These are phyloP conservation scores for Clarias laeviceps DNA, from an alignment of 2,797 vertebrate genomes.

Conservation along the genomic window DNA sequence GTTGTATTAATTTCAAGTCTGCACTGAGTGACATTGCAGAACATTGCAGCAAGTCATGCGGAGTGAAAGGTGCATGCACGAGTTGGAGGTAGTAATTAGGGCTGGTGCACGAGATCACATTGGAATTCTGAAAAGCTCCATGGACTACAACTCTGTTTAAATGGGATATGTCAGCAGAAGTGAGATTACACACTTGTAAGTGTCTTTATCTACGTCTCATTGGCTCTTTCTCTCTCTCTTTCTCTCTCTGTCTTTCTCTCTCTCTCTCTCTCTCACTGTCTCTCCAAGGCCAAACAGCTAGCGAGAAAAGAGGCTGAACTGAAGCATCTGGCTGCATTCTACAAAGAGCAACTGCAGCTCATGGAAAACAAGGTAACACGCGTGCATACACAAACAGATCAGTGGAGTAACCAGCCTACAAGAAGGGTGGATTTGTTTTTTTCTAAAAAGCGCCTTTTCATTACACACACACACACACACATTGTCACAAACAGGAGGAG, in stretches of 20 bases:
- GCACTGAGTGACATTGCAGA: slow-evolving; percentile 35
- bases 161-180: slow-evolving; percentile 48
- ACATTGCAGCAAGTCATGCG: slow-evolving; percentile 28
- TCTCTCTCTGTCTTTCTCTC: slow-evolving; percentile 1
- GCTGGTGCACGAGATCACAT: slow-evolving; percentile 27
- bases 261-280: not conserved
- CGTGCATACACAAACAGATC: slow-evolving; percentile 28
- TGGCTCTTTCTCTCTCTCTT: slow-evolving; percentile 18
- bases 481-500: not conserved
- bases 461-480: not conserved
- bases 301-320: slow-evolving; percentile 83
- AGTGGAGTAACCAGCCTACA: not conserved
- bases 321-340: slow-evolving; percentile 77
- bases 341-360: slow-evolving; percentile 84
- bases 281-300: slow-evolving; percentile 78
- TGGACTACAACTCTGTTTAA: slow-evolving; percentile 43
- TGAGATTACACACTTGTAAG: slow-evolving; percentile 43
- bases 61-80: slow-evolving; percentile 36
- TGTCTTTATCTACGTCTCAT: slow-evolving; percentile 37
- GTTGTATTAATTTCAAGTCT: slow-evolving; percentile 29
- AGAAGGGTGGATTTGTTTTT: slow-evolving; percentile 4
- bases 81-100: slow-evolving; percentile 36
- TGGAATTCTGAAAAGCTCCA: slow-evolving; percentile 31
- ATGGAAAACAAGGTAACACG: slow-evolving; percentile 87
- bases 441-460: not conserved